These are phyloP conservation scores for Blastobasis lacticolella DNA, from an alignment of 2,888 invertebrate genomes.

Conservation along the genomic window DNA sequence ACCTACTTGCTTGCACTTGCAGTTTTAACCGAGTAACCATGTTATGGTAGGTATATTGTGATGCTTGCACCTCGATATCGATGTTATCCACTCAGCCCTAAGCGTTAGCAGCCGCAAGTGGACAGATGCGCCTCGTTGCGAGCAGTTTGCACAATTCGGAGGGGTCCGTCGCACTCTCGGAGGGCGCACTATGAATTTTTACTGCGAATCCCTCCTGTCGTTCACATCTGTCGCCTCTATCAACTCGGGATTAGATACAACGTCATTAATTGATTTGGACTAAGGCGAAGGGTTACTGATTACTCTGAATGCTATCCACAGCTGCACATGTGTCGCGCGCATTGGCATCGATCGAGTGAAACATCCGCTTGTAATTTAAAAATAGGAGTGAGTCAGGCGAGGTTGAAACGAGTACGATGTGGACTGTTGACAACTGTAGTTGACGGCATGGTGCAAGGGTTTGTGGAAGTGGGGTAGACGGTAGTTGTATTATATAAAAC, in stretches of 20 bases:
- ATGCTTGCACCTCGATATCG: conserved; percentile 19
- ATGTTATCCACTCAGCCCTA: conserved; percentile 19
- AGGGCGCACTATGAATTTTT: conserved; percentile 60
- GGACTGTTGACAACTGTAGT: too few relatives aligned
- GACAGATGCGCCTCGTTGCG: conserved; percentile 63
- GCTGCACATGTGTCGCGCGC: conserved; percentile 27
- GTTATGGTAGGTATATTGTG: too few relatives aligned
- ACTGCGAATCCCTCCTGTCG: conserved; percentile 57
- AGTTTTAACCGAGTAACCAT: too few relatives aligned
- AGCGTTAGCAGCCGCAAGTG: conserved; percentile 40
- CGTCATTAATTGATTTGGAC: conserved; percentile 64
- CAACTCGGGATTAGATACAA: conserved; percentile 58
- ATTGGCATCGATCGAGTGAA: conserved; percentile 6
- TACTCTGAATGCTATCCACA: conserved; percentile 34
- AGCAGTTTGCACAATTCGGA: conserved; percentile 65
- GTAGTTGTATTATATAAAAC: too few relatives aligned
- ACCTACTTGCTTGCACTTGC: too few relatives aligned
- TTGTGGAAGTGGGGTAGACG: too few relatives aligned
- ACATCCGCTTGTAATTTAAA: conserved; percentile 4
- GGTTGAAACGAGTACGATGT: background rate
- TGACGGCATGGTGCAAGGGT: too few relatives aligned
- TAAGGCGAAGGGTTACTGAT: conserved; percentile 50
- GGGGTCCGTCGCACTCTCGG: conserved; percentile 42
- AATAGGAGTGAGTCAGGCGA: background rate
- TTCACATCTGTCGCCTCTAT: conserved; percentile 64